Conservation (phyloP, 2,113 vertebrate species). For the Eira barbara region DNA sequence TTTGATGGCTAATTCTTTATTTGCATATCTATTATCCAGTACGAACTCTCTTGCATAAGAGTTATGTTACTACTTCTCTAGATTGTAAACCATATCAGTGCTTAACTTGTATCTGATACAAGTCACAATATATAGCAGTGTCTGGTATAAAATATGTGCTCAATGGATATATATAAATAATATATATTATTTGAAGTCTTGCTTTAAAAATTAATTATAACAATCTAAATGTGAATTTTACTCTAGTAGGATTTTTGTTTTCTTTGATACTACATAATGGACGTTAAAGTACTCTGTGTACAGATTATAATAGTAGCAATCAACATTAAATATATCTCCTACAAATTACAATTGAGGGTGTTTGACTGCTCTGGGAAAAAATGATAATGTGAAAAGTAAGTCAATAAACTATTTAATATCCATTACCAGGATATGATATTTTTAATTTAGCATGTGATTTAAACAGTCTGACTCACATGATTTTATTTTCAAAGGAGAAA, state of each 20-base stretch:
- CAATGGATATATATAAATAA: not conserved
- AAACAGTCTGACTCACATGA: not conserved
- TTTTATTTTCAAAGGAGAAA: conserved; percentile 44
- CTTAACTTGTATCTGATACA: not conserved
- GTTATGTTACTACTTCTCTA: not conserved
- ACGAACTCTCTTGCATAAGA: not conserved
- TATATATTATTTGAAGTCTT: not conserved
- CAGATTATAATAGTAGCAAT: not conserved
- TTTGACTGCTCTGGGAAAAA: not conserved
- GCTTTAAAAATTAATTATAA: not conserved
- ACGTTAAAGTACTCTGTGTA: not conserved
- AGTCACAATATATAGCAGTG: not conserved
- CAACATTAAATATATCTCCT: not conserved
- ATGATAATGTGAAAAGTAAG: not conserved
- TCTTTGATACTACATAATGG: not conserved
- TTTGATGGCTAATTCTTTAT: not conserved
- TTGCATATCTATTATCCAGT: not conserved
- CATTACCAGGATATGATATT: not conserved
- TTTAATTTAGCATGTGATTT: conserved; percentile 33
- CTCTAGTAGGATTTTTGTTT: not conserved
- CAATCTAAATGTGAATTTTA: not conserved
- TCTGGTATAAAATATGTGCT: not conserved
- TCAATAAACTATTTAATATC: conserved; percentile 16
- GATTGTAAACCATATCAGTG: not conserved
- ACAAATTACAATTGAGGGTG: not conserved